Conservation (phyloP, 2,888 invertebrate genomes). For the Orgyia antiqua region DNA sequence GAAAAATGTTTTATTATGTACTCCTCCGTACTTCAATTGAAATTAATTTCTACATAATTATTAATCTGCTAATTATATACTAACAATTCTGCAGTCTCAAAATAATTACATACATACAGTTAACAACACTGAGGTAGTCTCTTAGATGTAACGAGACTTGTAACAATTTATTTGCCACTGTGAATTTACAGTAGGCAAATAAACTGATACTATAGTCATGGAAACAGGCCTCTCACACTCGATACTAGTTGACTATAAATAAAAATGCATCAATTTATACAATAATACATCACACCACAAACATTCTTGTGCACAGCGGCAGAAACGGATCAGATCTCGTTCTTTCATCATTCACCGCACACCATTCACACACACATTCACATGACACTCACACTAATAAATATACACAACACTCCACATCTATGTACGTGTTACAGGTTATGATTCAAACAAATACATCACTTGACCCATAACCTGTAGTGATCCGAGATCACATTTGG, state of each 20-base stretch:
- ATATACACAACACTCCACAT: constrained; percentile 65
- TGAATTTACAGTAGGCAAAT: constrained; percentile 23
- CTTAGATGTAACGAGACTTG: constrained; percentile 47
- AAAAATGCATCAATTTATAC: constrained; percentile 70
- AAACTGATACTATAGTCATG: constrained; percentile 38
- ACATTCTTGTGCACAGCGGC: constrained; percentile 39
- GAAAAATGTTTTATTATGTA: constrained; percentile 69
- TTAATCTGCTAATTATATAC: constrained; percentile 68
- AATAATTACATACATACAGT: constrained; percentile 68
- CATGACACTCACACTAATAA: constrained; percentile 48
- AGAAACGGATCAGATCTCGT: constrained; percentile 42
- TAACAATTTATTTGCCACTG: constrained; percentile 30
- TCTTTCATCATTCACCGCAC: constrained; percentile 41
- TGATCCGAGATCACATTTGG: constrained; percentile 63
- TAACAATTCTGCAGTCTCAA: constrained; percentile 76
- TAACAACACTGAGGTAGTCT: constrained; percentile 66
- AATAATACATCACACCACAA: constrained; percentile 31
- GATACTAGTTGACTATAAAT: constrained; percentile 49
- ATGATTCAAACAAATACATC: constrained; percentile 22
- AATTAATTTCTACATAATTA: constrained; percentile 67
- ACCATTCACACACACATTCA: constrained; percentile 29
- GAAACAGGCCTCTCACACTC: constrained; percentile 36
- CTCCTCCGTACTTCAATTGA: constrained; percentile 65
- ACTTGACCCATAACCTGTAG: constrained; percentile 33
- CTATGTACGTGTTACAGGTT: constrained; percentile 40